Percentiles rank a stretch among this genome's conserved stretches.
Conservation (phyloP, 2,797 vertebrate genomes). For the Leptoclinus maculatus region DNA sequence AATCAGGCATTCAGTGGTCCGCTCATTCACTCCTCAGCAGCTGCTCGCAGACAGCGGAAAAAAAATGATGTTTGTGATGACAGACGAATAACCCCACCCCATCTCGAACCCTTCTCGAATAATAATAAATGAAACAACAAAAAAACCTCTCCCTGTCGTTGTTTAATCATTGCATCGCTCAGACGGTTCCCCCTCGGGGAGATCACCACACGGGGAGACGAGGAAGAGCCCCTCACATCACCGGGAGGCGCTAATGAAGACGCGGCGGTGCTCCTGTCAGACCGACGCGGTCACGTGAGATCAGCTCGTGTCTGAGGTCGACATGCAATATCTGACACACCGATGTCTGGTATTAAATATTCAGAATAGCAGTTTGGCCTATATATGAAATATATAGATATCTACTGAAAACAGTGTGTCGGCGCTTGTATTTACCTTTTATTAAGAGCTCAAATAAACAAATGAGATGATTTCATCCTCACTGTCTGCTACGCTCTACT, state of each 20-base stretch:
- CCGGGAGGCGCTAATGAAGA: constrained; percentile 56
- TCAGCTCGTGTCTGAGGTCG: constrained; percentile 16
- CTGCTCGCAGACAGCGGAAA: constrained; percentile 62
- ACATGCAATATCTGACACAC: constrained; percentile 2
- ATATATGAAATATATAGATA: too few species aligned
- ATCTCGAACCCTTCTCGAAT: constrained; percentile 26
- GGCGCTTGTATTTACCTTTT: not conserved
- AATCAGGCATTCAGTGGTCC: constrained; percentile 76
- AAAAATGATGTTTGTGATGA: constrained; percentile 70
- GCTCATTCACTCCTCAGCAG: constrained; percentile 75
- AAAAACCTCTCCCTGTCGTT: not conserved
- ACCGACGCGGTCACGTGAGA: constrained; percentile 4
- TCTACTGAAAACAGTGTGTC: too few species aligned
- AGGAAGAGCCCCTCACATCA: constrained; percentile 15
- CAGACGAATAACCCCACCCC: constrained; percentile 14
- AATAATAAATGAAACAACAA: not conserved
- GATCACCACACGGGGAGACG: constrained; percentile 6
- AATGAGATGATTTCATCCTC: not conserved
- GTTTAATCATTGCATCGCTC: constrained; percentile 52
- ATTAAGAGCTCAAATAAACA: not conserved
- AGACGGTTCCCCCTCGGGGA: constrained; percentile 42
- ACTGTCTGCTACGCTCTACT: not conserved
- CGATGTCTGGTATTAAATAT: not conserved
- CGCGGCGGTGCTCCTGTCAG: constrained; percentile 27
- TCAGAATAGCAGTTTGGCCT: not conserved